Evolutionary conservation across 2,888 invertebrate species (phyloP).

Genomic region (Ischnus inquisitorius): DNA sequence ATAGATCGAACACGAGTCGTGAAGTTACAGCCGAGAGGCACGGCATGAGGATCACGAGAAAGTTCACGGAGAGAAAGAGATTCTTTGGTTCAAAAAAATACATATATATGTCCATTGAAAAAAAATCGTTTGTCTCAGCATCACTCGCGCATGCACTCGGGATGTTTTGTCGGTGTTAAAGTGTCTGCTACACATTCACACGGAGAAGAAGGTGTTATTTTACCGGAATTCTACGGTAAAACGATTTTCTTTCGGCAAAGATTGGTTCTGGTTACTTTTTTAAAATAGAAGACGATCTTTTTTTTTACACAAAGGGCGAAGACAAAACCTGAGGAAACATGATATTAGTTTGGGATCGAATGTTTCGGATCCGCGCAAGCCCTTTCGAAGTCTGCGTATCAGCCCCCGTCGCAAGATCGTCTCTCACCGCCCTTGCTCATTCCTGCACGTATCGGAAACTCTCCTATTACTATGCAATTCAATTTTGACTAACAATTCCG

Average conservation of each 20-base stretch:
- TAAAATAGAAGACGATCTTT: conserved; percentile 25
- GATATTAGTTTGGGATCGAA: conserved; percentile 42
- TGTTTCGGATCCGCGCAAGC: neutral
- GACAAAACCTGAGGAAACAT: conserved; percentile 35
- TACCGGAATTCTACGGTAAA: conserved; percentile 11
- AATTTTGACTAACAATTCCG: too few relatives aligned
- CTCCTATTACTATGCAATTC: too few relatives aligned
- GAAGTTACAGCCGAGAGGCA: conserved; percentile 43
- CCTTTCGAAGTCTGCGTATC: neutral
- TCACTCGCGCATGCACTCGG: conserved; percentile 16
- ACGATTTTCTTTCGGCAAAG: conserved; percentile 33
- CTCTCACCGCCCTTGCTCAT: neutral
- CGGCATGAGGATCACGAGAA: conserved; percentile 58
- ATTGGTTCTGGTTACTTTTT: neutral
- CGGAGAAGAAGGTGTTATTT: conserved; percentile 37
- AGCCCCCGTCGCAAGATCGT: neutral
- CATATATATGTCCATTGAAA: neutral
- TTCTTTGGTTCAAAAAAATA: conserved; percentile 7
- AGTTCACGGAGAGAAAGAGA: conserved; percentile 45
- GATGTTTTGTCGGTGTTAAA: neutral
- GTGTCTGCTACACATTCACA: neutral
- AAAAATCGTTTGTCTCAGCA: conserved; percentile 42
- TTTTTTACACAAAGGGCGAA: conserved; percentile 32
- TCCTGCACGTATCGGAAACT: too few relatives aligned
- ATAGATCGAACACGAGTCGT: conserved; percentile 51